Evolutionary conservation across 2,888 invertebrate species (phyloP), one percentile per base, ranked within the genome.

Genomic region (Helleia helle): DNA sequence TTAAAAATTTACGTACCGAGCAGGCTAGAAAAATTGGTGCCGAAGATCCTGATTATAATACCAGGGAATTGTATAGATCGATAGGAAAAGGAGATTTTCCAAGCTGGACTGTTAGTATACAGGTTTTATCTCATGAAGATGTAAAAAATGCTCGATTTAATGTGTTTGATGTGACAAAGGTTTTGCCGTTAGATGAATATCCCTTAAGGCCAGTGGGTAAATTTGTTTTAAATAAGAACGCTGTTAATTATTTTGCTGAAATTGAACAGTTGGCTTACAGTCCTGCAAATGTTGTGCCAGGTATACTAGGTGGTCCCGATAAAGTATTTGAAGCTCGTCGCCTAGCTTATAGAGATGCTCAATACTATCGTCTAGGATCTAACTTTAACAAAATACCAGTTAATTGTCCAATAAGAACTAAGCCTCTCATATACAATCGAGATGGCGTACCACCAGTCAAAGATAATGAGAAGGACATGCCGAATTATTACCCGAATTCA

Each of bases 401-500:
- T 15, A 99, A 98, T 73, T 96, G 96, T 69, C 97, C 98, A 0
- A 93, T 91, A 73, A 79, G 88, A 56, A 86, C 86, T 4, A 66
- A 84, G 18, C 80, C 74, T 38, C 74, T 83, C 47, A 92, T 94
- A 61, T 96, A 93, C 62, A 95, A 96, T 70, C 88, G 97, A 22
- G 97, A 97, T 67, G 97, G 97, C 0, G 81, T 87, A 6, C 90
- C 91, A 83, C 87, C 90, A 15, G 84, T 90, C n/a, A 81, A 87
- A 26, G 89, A 92, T 54, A 96, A 96, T 63, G 93, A 94, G 70
- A 89, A 87, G 25, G 93, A 92, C 14, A 92, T 93, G 2, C 97
- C 97, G 1, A 97, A 97, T 72, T 99, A 97, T 66, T 95, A 89
- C 74, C 98, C 98, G 0, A 99, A 98, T 80, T 95, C 96, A 48